Evolutionary conservation across 1,140 invertebrate genomes (phyloP).

Genomic region (Rhyzopertha dominica): DNA sequence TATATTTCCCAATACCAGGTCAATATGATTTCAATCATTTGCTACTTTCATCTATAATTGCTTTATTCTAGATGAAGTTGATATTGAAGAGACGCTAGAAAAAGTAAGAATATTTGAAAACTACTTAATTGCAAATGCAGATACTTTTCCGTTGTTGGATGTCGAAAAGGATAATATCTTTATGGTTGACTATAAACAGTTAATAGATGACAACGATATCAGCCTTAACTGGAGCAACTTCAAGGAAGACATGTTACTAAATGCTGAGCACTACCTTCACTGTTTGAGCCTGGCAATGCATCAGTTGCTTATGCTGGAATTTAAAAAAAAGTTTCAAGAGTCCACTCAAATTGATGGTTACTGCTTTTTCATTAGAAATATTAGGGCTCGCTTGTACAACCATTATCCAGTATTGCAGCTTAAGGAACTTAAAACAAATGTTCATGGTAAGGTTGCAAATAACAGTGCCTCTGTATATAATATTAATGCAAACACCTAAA

Average conservation of each 20-base stretch:
- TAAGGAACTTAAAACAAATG: slow-evolving; percentile 71
- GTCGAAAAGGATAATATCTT: slow-evolving; percentile 60
- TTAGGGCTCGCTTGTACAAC: slow-evolving; percentile 65
- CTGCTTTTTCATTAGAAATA: slow-evolving; percentile 31
- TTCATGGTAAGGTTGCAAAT: slow-evolving; percentile 58
- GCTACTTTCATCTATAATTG: slow-evolving; percentile 19
- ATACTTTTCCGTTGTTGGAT: slow-evolving; percentile 52
- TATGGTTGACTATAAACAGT: slow-evolving; percentile 58
- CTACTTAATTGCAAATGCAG: slow-evolving; percentile 53
- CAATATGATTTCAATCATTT: slow-evolving; percentile 19
- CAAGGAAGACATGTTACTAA: slow-evolving; percentile 58
- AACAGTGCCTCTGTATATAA: slow-evolving; percentile 9
- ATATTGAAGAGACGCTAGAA: slow-evolving; percentile 44
- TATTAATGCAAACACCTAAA: slow-evolving; percentile 5
- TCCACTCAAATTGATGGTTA: slow-evolving; percentile 17
- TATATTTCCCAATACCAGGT: slow-evolving; percentile 66
- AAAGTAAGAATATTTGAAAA: slow-evolving; percentile 52
- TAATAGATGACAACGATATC: slow-evolving; percentile 58
- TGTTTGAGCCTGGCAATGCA: slow-evolving; percentile 69
- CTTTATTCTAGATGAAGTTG: slow-evolving; percentile 50
- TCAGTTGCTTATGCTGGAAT: slow-evolving; percentile 50
- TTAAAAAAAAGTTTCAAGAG: slow-evolving; percentile 29
- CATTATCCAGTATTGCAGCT: slow-evolving; percentile 62
- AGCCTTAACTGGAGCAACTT: slow-evolving; percentile 57
- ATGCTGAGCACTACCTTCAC: slow-evolving; percentile 58